Evolutionary conservation across 2,888 invertebrate species (phyloP).

Genomic region (Lapara coniferarum): DNA sequence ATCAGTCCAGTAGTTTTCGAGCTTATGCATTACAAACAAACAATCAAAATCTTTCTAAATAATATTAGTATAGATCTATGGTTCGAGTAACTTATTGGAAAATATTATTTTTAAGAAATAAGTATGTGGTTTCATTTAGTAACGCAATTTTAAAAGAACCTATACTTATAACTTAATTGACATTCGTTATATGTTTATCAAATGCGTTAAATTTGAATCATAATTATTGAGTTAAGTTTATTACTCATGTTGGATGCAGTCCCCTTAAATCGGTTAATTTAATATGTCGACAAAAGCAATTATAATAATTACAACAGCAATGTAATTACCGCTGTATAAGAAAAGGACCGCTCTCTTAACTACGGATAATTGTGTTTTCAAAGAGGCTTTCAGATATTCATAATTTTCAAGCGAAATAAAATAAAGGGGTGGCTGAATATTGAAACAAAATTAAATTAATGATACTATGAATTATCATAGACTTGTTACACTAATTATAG

Average conservation of each 20-base stretch:
- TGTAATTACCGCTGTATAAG: conserved; percentile 73
- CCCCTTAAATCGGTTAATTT: conserved; percentile 69
- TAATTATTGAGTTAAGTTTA: background rate
- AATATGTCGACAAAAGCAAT: conserved; percentile 75
- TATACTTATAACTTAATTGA: too few species aligned
- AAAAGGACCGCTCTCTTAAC: conserved; percentile 66
- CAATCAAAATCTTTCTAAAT: too few species aligned
- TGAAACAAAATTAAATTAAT: conserved; percentile 7
- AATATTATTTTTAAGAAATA: too few species aligned
- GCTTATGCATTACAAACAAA: too few species aligned
- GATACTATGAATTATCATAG: background rate
- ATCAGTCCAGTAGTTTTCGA: too few species aligned
- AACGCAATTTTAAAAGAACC: too few species aligned
- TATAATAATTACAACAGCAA: conserved; percentile 76
- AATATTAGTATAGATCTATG: too few species aligned
- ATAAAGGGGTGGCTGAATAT: conserved; percentile 20
- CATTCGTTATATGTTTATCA: too few species aligned
- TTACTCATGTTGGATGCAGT: conserved; percentile 30
- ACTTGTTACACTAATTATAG: too few species aligned
- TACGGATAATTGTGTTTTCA: conserved; percentile 74
- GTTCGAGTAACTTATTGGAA: too few species aligned
- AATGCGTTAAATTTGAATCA: too few species aligned
- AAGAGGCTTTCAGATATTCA: conserved; percentile 66
- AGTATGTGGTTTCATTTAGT: too few species aligned
- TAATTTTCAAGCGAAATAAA: conserved; percentile 58